phyloP scores from a whole-genome alignment of 2,113 vertebrate species.

The Hemiprocne comata region DNA sequence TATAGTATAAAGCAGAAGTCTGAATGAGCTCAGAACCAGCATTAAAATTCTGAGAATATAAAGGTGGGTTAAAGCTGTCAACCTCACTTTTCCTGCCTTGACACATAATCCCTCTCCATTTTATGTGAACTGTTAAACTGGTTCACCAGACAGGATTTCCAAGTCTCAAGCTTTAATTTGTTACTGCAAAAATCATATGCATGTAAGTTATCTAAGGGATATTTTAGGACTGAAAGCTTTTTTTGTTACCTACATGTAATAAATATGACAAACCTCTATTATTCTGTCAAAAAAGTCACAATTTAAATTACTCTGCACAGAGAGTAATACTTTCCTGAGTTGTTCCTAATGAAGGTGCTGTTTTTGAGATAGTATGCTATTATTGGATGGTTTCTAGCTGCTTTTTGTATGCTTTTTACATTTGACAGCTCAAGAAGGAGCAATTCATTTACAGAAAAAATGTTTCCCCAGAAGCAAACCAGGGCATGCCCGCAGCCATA shows the following conservation, averaged over 20 bases:
- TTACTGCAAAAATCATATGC: neutral
- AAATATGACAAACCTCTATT: conserved; percentile 60
- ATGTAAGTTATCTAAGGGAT: conserved; percentile 10
- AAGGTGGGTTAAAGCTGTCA: neutral
- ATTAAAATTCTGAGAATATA: neutral
- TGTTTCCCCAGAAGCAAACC: conserved; percentile 35
- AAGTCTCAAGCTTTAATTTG: conserved; percentile 22
- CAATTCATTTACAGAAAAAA: conserved; percentile 63
- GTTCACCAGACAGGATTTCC: neutral
- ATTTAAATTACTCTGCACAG: conserved; percentile 62
- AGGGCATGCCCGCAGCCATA: neutral
- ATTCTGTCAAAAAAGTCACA: conserved; percentile 18
- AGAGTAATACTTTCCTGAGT: conserved; percentile 35
- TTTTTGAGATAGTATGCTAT: conserved; percentile 49
- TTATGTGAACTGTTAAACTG: neutral
- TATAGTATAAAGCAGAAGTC: neutral
- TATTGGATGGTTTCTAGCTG: conserved; percentile 54
- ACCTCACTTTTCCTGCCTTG: neutral
- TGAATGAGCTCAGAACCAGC: neutral
- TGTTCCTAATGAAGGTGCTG: conserved; percentile 60
- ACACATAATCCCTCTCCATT: neutral
- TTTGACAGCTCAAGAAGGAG: conserved; percentile 60
- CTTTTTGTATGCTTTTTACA: conserved; percentile 51
- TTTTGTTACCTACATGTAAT: conserved; percentile 37
- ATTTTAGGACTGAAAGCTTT: conserved; percentile 37